Evolutionary conservation across 1,140 invertebrate genomes (phyloP).

Genomic region (Sweltsa coloradensis): DNA sequence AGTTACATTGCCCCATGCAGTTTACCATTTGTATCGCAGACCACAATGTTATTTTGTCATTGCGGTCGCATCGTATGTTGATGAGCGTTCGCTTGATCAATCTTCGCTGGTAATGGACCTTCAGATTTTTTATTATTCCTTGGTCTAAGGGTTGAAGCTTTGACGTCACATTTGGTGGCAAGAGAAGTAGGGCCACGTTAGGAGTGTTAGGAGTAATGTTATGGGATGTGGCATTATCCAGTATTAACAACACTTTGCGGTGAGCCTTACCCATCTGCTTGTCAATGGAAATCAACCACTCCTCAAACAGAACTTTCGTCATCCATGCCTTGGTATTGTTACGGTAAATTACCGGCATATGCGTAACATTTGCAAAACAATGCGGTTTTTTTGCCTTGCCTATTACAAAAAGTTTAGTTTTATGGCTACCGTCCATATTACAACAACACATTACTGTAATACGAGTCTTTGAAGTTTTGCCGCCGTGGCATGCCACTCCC

Average conservation of each 20-base stretch:
- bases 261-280: not conserved
- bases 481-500: slow-evolving; percentile 2
- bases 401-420: slow-evolving; percentile 1
- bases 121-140: not conserved
- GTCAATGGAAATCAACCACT: not conserved
- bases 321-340: not conserved
- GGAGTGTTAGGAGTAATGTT: not conserved
- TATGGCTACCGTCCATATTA: not conserved
- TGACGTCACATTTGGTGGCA: too few species aligned
- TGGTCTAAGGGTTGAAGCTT: not conserved
- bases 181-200: too few species aligned
- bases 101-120: not conserved
- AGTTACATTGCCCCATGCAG: not conserved
- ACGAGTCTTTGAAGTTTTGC: not conserved
- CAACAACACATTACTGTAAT: slow-evolving; percentile 4
- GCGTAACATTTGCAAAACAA: not conserved
- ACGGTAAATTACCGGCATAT: slow-evolving; percentile 1
- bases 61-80: too few species aligned
- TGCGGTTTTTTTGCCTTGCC: not conserved
- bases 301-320: slow-evolving; percentile 5
- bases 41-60: too few species aligned
- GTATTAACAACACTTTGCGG: not conserved
- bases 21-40: too few species aligned
- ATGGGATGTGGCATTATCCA: slow-evolving; percentile 2
- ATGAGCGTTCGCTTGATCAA: too few species aligned